Conservation (phyloP, 2,797 vertebrate genomes). For the Hephaestus fuliginosus region DNA sequence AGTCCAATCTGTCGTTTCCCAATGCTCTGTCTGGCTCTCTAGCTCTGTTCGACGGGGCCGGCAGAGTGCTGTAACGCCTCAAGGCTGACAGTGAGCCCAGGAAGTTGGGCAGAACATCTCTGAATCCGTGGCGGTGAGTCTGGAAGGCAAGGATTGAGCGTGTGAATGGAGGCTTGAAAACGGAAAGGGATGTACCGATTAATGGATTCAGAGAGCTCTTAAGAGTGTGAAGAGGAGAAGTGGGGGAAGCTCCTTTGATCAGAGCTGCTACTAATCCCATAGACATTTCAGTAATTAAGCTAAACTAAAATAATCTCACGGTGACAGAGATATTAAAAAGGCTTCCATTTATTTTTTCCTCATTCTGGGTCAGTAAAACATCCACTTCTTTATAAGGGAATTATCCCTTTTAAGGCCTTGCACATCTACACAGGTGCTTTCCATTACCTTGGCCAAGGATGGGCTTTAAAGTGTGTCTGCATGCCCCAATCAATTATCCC, state of each 20-base stretch:
- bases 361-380: not conserved
- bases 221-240: constrained; percentile 43
- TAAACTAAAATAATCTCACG: constrained; percentile 63
- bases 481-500: not conserved
- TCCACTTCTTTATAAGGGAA: not conserved
- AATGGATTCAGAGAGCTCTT: constrained; percentile 53
- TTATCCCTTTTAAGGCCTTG: not conserved
- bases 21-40: constrained; percentile 9
- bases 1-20: constrained; percentile 17
- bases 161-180: constrained; percentile 37
- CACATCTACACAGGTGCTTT: constrained; percentile 8
- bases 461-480: not conserved
- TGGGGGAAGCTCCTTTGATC: constrained; percentile 64
- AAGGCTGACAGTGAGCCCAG: constrained; percentile 35
- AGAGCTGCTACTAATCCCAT: constrained; percentile 57
- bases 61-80: constrained; percentile 25
- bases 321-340: constrained; percentile 43
- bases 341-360: constrained; percentile 18
- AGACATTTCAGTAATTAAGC: constrained; percentile 66
- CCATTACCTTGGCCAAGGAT: not conserved
- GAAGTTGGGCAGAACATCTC: constrained; percentile 30
- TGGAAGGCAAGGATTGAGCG: constrained; percentile 37
- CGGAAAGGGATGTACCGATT: constrained; percentile 47
- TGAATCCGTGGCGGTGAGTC: constrained; percentile 36
- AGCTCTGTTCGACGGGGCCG: constrained; percentile 11